Evolutionary conservation across 1,140 invertebrate genomes (phyloP).

Genomic region (Fopius arisanus): DNA sequence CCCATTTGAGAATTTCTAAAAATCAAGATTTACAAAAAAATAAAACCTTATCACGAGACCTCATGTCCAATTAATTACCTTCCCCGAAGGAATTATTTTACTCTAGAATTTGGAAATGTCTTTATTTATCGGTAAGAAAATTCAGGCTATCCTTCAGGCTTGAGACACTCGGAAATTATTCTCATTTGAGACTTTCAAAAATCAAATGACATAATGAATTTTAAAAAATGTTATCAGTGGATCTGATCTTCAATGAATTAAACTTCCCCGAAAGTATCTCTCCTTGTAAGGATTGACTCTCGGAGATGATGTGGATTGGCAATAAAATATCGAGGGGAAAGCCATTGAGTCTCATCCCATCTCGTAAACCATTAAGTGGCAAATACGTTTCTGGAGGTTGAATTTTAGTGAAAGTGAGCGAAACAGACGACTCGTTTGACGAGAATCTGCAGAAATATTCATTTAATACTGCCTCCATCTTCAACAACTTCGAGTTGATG

Average conservation of each 20-base stretch:
- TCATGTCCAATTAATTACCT: no score
- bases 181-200: neutral
- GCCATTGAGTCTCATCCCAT: neutral
- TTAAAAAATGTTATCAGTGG: no score
- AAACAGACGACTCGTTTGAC: neutral
- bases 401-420: constrained; percentile 23
- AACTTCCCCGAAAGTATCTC: neutral
- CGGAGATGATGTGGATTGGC: neutral
- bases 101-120: no score
- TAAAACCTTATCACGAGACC: no score
- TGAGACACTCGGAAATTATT: neutral
- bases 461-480: no score
- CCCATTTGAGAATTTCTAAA: neutral
- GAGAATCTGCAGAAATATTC: neutral
- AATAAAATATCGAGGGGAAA: constrained; percentile 6
- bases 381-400: neutral
- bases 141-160: neutral
- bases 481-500: no score
- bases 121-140: no score
- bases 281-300: neutral
- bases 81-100: no score
- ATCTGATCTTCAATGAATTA: neutral
- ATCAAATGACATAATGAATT: neutral
- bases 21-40: no score
- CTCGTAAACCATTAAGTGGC: neutral